Base-by-base conservation (phyloP, 2,888 invertebrate genomes). In the Chymomyza amoena region DNA sequence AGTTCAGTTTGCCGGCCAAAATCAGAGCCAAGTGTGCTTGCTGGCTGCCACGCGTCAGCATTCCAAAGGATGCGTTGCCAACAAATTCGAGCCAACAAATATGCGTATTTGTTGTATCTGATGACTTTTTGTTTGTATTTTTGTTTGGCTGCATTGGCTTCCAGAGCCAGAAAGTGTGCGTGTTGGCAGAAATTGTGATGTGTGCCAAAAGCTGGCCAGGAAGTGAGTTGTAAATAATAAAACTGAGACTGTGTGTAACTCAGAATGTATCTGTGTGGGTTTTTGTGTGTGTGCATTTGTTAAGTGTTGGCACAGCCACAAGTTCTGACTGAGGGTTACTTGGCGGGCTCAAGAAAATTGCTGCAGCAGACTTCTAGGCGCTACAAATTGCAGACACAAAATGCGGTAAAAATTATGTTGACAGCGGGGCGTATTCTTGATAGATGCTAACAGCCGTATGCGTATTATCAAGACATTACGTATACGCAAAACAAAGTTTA, bases 361-460 rank as follows among this genome's bases (percentile, higher is more conserved):
- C 80, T 87, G 89, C 87, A 89, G 85, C 78, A 90, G 90, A 90
- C 90, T 89, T 83, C 78, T 89, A 87, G 90, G 89, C 90, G 90
- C 90, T 90, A 69, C 76, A 83, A 79, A 84, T 79, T 89, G 89
- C 89, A 87, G 89, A 90, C 81, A 76, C 74, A 64, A 64, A 15
- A 64, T 18, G 54, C 54, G 54, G 54, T 20, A 18, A 45, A 45
- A 45, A 20, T 54, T 54, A n/a, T 54, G 54, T 54, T 16, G 54
- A 16, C 20, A 18, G 68, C 64, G 67, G 63, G 74, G 84, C 86
- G 80, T 77, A 81, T 78, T 77, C 83, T 45, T 45, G 39, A 45
- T 45, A 13, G 39, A 45, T 45, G 39, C 39, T 45, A 45, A 45
- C 39, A 45, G 39, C 13, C 39, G 39, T 45, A 45, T 45, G 39